Percentiles rank a stretch among this genome's conserved stretches.
Conservation (phyloP, 2,888 invertebrate genomes). For the Herminia tarsipennalis region DNA sequence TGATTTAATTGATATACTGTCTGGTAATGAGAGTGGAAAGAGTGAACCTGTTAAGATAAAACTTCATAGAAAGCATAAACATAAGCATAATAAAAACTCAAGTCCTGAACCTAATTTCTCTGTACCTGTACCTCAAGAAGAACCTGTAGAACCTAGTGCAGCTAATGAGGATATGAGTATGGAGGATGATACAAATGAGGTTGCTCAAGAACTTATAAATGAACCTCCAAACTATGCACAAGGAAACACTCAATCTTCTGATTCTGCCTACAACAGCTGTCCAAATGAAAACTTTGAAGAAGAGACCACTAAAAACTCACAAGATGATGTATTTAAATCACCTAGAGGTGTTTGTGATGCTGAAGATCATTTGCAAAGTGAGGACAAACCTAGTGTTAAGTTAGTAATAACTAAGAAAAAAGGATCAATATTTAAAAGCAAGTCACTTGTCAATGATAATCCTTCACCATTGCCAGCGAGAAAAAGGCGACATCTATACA, state of each 20-base stretch:
- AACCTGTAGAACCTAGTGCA: slow-evolving; percentile 35
- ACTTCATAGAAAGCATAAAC: slow-evolving; percentile 65
- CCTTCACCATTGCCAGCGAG: slow-evolving; percentile 84
- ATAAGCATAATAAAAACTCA: slow-evolving; percentile 63
- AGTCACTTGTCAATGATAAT: slow-evolving; percentile 88
- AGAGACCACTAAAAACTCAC: slow-evolving; percentile 67
- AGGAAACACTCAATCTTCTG: slow-evolving; percentile 68
- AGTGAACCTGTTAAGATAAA: slow-evolving; percentile 61
- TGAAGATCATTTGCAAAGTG: slow-evolving; percentile 64
- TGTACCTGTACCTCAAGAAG: slow-evolving; percentile 32
- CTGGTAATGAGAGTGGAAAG: slow-evolving; percentile 62
- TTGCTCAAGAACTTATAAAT: slow-evolving; percentile 51
- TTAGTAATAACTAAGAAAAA: slow-evolving; percentile 92
- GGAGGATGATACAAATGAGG: slow-evolving; percentile 50
- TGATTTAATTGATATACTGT: slow-evolving; percentile 71
- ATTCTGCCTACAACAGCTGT: slow-evolving; percentile 79
- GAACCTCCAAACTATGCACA: slow-evolving; percentile 64
- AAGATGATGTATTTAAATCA: slow-evolving; percentile 79
- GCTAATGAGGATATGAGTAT: slow-evolving; percentile 45
- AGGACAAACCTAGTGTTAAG: slow-evolving; percentile 87
- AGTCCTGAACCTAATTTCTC: slow-evolving; percentile 59
- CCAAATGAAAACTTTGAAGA: slow-evolving; percentile 78
- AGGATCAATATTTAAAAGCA: slow-evolving; percentile 95
- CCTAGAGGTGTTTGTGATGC: slow-evolving; percentile 66
- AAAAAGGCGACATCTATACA: slow-evolving; percentile 93